Base-by-base conservation (phyloP, 1,140 invertebrate species). In the Plodia interpunctella region DNA sequence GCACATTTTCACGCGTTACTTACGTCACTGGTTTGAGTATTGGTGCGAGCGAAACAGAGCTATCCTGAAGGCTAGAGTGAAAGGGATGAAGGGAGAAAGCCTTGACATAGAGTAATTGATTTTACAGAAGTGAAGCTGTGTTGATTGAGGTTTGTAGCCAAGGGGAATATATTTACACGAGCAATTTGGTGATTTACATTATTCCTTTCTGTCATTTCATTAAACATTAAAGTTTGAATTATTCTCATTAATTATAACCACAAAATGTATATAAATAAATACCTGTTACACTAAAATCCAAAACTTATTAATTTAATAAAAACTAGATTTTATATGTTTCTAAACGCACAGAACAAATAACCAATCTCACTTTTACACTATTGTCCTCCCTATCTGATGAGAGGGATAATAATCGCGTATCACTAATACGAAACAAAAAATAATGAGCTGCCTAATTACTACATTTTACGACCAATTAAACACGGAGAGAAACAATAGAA, bases 1-100 rank as follows among this genome's bases (percentile, higher is more conserved):
- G 52, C 57, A 61, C 66, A 66, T 68, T 73, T 73, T 70, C 66
- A 65, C 65, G 63, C 63, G 30, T 61, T 63, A 65, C 61, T 54
- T 68, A 66, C 68, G 66, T 71, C 60, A 65, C 62, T 65, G 60
- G 59, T 65, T 67, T 67, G 59, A 65, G 64, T 68, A 55, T 51
- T 44, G 35, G 68, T 18, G 61, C 9, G 60, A 74, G 59, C 20
- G 66, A 62, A 66, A 71, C 5, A 49, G 60, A 8, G 10, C 19
- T 32, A 59, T 32, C 49, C 35, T 63, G 57, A 55, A 53, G 35
- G 50, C 59, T 57, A 56, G 61, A 13, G 18, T 49, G 65, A 64
- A 21, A 32, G 63, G 59, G 63, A 66, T 49, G 62, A 63, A 60
- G 38, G 55, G 50, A 62, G 21, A 64, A 59, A 70, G 61, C 68